A percentile compares a stretch with the other conserved stretches of the same genome.
Conservation (phyloP, 1,140 invertebrate genomes). For the Sesamia nonagrioides region DNA sequence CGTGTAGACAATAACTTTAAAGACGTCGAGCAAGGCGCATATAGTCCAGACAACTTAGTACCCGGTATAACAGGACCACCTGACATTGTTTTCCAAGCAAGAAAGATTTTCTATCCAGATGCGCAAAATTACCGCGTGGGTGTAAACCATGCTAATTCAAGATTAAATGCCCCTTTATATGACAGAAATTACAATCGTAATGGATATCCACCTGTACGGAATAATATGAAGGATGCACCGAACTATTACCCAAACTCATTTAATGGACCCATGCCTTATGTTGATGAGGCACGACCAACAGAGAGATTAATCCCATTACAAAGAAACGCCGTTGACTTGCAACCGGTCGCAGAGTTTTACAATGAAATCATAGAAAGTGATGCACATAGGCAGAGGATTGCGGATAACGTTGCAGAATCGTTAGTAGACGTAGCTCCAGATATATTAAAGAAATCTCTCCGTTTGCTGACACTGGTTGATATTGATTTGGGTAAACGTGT, state of each 20-base stretch:
- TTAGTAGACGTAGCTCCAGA: slow-evolving; percentile 55
- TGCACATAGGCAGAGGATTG: slow-evolving; percentile 64
- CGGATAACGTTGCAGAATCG: slow-evolving; percentile 56
- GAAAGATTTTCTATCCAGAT: slow-evolving; percentile 94
- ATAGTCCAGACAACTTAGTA: slow-evolving; percentile 94
- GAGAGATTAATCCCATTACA: slow-evolving; percentile 51
- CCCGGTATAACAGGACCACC: slow-evolving; percentile 94
- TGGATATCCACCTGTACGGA: slow-evolving; percentile 90
- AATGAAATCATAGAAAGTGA: slow-evolving; percentile 62
- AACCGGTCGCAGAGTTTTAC: slow-evolving; percentile 66
- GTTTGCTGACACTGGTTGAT: slow-evolving; percentile 59
- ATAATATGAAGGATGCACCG: slow-evolving; percentile 93
- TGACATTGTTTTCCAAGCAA: slow-evolving; percentile 95
- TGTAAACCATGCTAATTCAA: slow-evolving; percentile 93
- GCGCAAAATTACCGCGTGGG: slow-evolving; percentile 95
- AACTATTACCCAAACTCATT: slow-evolving; percentile 98
- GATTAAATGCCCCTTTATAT: slow-evolving; percentile 94
- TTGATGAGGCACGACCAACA: slow-evolving; percentile 64
- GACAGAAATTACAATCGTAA: slow-evolving; percentile 91
- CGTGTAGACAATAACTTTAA: slow-evolving; percentile 95
- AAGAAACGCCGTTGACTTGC: slow-evolving; percentile 69
- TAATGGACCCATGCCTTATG: slow-evolving; percentile 89
- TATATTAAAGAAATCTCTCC: slow-evolving; percentile 54
- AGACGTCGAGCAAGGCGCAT: slow-evolving; percentile 95
- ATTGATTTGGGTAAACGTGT: slow-evolving; percentile 59